phyloP scores from a whole-genome alignment of 1,140 invertebrate genomes.

The Leguminivora glycinivorella region DNA sequence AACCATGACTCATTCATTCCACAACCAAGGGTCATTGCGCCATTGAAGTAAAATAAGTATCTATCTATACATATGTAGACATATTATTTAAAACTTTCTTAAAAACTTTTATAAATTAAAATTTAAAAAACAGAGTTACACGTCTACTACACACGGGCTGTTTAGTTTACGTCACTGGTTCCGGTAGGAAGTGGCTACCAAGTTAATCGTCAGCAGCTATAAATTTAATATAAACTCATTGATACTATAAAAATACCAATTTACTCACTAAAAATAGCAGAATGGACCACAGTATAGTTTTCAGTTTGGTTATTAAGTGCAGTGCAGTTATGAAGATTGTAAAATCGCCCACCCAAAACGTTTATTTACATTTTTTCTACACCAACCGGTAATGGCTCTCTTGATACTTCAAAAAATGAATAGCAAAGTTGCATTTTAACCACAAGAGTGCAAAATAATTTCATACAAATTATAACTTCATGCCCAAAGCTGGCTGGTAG shows the following conservation, averaged over 20 bases:
- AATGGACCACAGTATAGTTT: neutral
- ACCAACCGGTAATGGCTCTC: no score
- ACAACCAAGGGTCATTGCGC: no score
- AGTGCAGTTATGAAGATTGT: neutral
- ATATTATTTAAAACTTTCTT: no score
- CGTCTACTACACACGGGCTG: neutral
- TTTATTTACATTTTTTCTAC: no score
- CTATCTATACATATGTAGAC: no score
- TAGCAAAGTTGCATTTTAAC: no score
- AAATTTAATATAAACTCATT: neutral
- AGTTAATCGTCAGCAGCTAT: neutral
- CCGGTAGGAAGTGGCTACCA: conserved; percentile 20
- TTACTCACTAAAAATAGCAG: neutral
- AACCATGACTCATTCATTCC: no score
- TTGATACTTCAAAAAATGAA: no score
- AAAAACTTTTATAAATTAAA: neutral
- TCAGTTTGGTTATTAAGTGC: neutral
- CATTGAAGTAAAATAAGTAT: no score
- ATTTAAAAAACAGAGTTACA: neutral
- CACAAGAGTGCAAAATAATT: no score
- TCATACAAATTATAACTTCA: no score
- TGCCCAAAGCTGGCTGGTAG: no score
- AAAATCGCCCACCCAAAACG: neutral
- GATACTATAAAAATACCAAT: neutral
- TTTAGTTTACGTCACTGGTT: conserved; percentile 4